Percentiles rank a stretch among this genome's conserved stretches.
These are phyloP conservation scores for Pipistrellus pygmaeus DNA, from an alignment of 2,797 vertebrate species.

Conservation along the genomic window DNA sequence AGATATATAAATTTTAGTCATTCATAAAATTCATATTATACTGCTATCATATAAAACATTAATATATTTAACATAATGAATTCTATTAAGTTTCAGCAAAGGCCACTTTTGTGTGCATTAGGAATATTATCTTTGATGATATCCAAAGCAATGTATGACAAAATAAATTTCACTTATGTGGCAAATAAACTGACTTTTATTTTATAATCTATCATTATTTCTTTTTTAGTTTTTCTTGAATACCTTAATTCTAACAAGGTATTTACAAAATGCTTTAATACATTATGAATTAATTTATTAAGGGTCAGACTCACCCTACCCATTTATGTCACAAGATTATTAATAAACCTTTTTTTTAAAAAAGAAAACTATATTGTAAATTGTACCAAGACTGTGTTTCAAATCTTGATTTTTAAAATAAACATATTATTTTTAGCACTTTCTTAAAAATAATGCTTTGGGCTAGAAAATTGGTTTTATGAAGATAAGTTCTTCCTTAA, in stretches of 20 bases:
- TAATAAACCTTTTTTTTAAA: constrained; percentile 68
- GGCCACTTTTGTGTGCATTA: neutral
- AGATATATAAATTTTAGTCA: constrained; percentile 50
- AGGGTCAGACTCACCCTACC: constrained; percentile 48
- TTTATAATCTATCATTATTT: neutral
- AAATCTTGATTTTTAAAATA: constrained; percentile 38
- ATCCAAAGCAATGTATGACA: constrained; percentile 30
- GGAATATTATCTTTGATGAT: constrained; percentile 30
- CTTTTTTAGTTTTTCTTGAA: neutral
- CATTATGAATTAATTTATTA: constrained; percentile 78
- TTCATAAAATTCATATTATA: constrained; percentile 42
- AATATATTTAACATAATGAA: constrained; percentile 64
- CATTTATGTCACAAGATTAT: constrained; percentile 60
- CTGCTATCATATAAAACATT: constrained; percentile 38
- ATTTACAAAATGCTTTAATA: constrained; percentile 80
- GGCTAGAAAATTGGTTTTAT: neutral
- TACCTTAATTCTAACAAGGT: constrained; percentile 73
- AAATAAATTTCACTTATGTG: constrained; percentile 54
- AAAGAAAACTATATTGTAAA: constrained; percentile 57
- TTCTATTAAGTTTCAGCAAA: constrained; percentile 42
- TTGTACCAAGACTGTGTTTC: neutral
- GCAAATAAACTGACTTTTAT: constrained; percentile 11
- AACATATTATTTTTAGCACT: constrained; percentile 28
- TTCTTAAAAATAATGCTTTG: constrained; percentile 7
- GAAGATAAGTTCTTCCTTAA: neutral